phyloP scores from a whole-genome alignment of 2,113 vertebrate genomes.

The Hippocampus guttulatus region DNA sequence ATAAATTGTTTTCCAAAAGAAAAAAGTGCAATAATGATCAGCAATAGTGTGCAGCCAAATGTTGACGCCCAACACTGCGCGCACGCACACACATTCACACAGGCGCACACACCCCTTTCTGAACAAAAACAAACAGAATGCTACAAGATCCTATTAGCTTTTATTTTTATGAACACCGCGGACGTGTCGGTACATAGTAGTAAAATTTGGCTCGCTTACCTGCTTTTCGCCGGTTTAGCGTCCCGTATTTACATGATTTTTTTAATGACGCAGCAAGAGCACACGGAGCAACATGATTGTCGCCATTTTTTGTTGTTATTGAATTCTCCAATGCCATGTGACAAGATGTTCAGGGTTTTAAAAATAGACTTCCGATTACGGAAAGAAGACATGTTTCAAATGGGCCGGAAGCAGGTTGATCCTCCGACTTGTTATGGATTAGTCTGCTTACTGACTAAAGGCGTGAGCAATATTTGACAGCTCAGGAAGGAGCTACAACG shows the following conservation, averaged over 20 bases:
- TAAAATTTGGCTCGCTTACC: conserved; percentile 44
- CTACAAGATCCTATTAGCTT: conserved; percentile 32
- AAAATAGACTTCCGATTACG: conserved; percentile 70
- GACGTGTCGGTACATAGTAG: background rate
- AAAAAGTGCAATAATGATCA: conserved; percentile 23
- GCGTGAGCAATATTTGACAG: conserved; percentile 65
- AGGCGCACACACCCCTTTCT: conserved; percentile 70
- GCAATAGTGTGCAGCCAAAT: conserved; percentile 56
- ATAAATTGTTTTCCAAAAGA: conserved; percentile 4
- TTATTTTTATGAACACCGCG: conserved; percentile 9
- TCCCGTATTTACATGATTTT: conserved; percentile 77
- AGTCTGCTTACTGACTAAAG: conserved; percentile 44
- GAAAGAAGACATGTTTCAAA: conserved; percentile 16
- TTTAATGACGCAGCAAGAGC: conserved; percentile 88
- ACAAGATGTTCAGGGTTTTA: conserved; percentile 62
- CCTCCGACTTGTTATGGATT: conserved; percentile 57
- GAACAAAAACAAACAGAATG: conserved; percentile 69
- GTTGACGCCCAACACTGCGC: conserved; percentile 74
- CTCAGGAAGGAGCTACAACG: conserved; percentile 56
- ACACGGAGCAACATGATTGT: conserved; percentile 84
- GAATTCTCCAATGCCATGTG: conserved; percentile 84
- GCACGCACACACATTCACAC: conserved; percentile 73
- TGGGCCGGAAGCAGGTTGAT: conserved; percentile 35
- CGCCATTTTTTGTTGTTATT: conserved; percentile 95
- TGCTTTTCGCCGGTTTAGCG: conserved; percentile 40